Evolutionary conservation across 2,113 vertebrate species (phyloP).

Genomic region (Ophiodon elongatus): DNA sequence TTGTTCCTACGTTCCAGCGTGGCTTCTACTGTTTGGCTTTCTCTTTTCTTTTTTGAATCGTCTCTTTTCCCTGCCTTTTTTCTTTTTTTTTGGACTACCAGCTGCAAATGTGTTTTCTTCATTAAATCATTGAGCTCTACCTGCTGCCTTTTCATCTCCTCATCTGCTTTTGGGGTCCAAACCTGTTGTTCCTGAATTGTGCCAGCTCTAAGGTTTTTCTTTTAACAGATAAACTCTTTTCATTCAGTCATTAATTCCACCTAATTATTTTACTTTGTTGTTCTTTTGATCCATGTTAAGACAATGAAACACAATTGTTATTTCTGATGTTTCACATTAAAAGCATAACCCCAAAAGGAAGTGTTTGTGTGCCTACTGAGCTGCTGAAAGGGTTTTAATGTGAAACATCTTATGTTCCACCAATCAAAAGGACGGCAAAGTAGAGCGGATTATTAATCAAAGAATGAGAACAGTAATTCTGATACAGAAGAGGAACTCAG

Average conservation of each 20-base stretch:
- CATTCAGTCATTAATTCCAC: too few relatives aligned
- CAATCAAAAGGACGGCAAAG: background rate
- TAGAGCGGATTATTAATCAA: background rate
- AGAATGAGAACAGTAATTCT: background rate
- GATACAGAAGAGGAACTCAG: background rate
- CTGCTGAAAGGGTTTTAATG: too few relatives aligned
- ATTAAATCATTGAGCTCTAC: too few relatives aligned
- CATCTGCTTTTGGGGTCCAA: too few relatives aligned
- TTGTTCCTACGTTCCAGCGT: background rate
- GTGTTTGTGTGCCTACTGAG: background rate
- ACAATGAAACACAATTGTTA: background rate
- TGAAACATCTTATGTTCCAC: background rate
- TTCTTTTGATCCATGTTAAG: background rate
- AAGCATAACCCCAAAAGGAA: background rate
- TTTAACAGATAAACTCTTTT: too few relatives aligned
- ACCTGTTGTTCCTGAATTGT: background rate
- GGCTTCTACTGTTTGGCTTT: background rate
- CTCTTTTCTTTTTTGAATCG: background rate
- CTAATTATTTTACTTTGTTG: background rate
- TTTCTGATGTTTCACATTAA: background rate
- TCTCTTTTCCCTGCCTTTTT: too few relatives aligned
- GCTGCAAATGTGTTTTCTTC: too few relatives aligned
- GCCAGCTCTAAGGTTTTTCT: background rate
- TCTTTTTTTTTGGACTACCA: background rate
- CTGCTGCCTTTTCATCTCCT: too few relatives aligned